phyloP scores from a whole-genome alignment of 2,797 vertebrate genomes.

The Mormyrus hasselquistii region DNA sequence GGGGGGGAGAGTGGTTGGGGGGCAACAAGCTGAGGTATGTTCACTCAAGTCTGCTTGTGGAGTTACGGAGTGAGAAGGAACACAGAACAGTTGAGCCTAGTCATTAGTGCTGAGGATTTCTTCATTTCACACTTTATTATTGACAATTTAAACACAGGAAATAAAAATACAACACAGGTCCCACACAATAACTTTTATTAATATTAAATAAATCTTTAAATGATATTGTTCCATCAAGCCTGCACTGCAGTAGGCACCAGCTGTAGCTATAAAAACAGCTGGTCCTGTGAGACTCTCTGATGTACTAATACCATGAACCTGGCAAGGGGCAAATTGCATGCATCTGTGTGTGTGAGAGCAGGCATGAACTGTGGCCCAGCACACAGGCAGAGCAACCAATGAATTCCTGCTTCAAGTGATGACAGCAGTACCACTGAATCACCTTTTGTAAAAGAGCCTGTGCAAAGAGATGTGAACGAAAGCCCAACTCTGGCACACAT shows the following conservation, averaged over 20 bases:
- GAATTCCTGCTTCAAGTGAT: neutral
- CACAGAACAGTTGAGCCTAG: constrained; percentile 24
- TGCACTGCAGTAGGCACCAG: constrained; percentile 15
- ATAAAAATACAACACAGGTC: neutral
- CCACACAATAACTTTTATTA: neutral
- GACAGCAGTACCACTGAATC: neutral
- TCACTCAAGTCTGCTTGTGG: constrained; percentile 31
- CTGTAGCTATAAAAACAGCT: constrained; percentile 35
- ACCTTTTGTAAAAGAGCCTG: neutral
- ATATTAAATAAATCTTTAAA: neutral
- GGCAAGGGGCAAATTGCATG: constrained; percentile 46
- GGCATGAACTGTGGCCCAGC: neutral
- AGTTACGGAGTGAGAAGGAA: constrained; percentile 30
- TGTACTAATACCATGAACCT: constrained; percentile 39
- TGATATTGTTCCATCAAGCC: neutral
- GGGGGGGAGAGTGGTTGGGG: constrained; percentile 14
- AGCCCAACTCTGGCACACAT: neutral
- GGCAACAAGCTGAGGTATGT: constrained; percentile 20
- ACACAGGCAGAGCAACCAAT: neutral
- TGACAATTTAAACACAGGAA: neutral
- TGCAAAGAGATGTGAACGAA: neutral
- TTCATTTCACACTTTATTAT: neutral
- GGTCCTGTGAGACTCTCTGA: constrained; percentile 30
- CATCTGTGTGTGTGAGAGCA: neutral
- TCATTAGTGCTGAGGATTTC: neutral